A percentile compares a stretch with the other conserved stretches of the same genome.
Conservation (phyloP, 2,113 vertebrate genomes). For the Thamnophis sirtalis region DNA sequence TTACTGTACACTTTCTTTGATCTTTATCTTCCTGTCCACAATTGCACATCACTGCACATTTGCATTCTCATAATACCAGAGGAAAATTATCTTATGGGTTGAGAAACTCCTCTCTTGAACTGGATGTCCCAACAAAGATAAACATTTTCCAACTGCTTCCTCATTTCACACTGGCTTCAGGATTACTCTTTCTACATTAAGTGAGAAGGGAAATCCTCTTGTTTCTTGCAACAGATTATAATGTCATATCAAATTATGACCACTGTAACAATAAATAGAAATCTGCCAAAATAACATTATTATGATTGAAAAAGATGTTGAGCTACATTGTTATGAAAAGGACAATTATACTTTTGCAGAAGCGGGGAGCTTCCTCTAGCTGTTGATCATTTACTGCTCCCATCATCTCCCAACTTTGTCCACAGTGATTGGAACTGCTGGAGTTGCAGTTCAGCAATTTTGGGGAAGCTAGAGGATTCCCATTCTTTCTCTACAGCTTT, state of each 20-base stretch:
- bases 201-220: not conserved
- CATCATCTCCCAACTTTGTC: not conserved
- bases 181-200: not conserved
- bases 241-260: not conserved
- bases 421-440: not conserved
- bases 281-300: not conserved
- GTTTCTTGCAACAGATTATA: not conserved
- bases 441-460: not conserved
- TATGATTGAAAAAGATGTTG: not conserved
- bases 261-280: not conserved
- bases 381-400: not conserved
- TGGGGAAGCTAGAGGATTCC: not conserved
- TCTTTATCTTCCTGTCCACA: not conserved
- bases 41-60: not conserved
- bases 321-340: not conserved
- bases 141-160: not conserved
- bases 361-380: not conserved
- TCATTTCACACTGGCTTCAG: not conserved
- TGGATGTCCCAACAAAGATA: not conserved
- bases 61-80: not conserved
- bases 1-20: not conserved
- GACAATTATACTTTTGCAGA: not conserved
- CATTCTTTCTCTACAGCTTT: not conserved
- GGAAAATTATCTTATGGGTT: not conserved
- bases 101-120: not conserved